Evolutionary conservation across 2,888 invertebrate species (phyloP).

Genomic region (Leptopilina drosophilae): DNA sequence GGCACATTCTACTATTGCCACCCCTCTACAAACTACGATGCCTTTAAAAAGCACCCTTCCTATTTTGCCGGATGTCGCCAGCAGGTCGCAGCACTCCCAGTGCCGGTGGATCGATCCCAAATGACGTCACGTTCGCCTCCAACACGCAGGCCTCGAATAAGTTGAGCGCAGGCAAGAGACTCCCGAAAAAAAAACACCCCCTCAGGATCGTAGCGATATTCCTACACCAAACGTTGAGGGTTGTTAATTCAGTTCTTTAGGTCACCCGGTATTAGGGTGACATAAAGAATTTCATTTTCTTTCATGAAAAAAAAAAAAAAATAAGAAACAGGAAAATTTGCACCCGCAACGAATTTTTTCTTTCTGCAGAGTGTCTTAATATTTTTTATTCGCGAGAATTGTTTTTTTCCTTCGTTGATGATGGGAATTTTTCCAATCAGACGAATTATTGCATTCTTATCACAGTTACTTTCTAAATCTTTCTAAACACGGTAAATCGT

Average conservation of each 20-base stretch:
- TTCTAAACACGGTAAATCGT: no score
- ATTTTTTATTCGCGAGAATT: no score
- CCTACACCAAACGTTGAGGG: conserved; percentile 6
- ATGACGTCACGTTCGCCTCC: conserved; percentile 60
- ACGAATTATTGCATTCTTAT: no score
- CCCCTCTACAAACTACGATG: conserved; percentile 55
- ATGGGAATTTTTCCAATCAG: no score
- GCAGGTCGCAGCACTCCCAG: conserved; percentile 70
- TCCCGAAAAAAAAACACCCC: not conserved
- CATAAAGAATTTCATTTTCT: conserved; percentile 3
- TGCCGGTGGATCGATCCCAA: conserved; percentile 67
- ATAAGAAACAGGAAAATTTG: no score
- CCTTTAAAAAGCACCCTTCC: conserved; percentile 61
- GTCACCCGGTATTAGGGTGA: conserved; percentile 38
- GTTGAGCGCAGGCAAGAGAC: conserved; percentile 23
- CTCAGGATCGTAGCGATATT: conserved; percentile 6
- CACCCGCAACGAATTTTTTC: not conserved
- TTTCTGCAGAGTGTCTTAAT: no score
- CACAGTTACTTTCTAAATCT: no score
- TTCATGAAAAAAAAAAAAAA: not conserved
- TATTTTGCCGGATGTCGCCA: conserved; percentile 60
- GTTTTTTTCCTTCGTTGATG: no score
- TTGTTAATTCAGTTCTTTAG: conserved; percentile 32
- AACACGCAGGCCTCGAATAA: conserved; percentile 55
- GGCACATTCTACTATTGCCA: conserved; percentile 42